Evolutionary conservation across 2,888 invertebrate species (phyloP), one percentile per base, ranked within the genome.

Genomic region (Ctena decussata): DNA sequence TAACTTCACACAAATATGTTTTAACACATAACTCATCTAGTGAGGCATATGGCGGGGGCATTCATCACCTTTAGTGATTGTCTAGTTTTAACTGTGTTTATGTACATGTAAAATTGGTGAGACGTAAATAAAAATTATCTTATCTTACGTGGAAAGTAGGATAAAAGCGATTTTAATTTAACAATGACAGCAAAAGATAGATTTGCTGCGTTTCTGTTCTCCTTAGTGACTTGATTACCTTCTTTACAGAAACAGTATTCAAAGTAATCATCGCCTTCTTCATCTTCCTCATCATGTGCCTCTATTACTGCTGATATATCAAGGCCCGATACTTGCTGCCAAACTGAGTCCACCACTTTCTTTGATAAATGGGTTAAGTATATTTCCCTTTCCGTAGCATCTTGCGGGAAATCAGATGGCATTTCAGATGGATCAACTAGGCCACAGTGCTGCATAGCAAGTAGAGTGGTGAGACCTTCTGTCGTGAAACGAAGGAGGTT

Each of bases 191-290:
- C n/a, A n/a, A n/a, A n/a, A n/a, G n/a, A n/a, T n/a, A n/a, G n/a
- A n/a, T n/a, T n/a, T n/a, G n/a, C n/a, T n/a, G n/a, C n/a, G n/a
- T n/a, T n/a, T n/a, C n/a, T n/a, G n/a, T n/a, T n/a, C n/a, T n/a
- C n/a, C n/a, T n/a, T 41, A 41, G 15, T 41, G 15, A 41, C 15
- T 11, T 41, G 15, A 41, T 41, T 72, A 84, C 84, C 84, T 70
- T 86, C 78, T 60, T 77, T 77, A 60, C 79, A 83, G n/a, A 60
- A 49, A 35, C 86, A 84, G n/a, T 77, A 77, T 6, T 80, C 71
- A 32, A 73, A 76, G 2, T 44, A 35, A 8, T 21, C 32, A 18
- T 49, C 77, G 18, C n/a, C 44, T 0, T 12, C 30, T 6, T 5
- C 53, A n/a, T 53, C 53, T 32, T 65, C 6, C 21, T 53, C 30